Evolutionary conservation across 2,888 invertebrate species (phyloP), one percentile per base, ranked within the genome.

Genomic region (Drosophila tanythrix): DNA sequence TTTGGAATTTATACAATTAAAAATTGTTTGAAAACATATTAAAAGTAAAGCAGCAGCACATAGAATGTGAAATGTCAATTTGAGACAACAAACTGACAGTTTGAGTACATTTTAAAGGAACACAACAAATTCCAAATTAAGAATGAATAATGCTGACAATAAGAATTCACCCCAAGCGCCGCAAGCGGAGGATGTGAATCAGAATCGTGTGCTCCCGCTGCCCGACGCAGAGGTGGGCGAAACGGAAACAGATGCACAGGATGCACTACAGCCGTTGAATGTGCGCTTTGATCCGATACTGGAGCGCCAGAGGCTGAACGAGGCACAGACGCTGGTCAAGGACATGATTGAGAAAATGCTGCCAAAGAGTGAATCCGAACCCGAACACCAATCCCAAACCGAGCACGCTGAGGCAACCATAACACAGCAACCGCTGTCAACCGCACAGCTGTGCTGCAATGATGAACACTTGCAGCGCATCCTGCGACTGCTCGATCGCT

Each of bases 401-500:
- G 58, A 58, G 25, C 36, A n/a, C 0, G 0, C 15, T 4, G 33
- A 55, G 3, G 6, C 21, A 10, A 43, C 27, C 21, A 21, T 48
- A 3, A 10, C 56, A 8, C 27, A 58, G 48, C 38, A 46, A 10
- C 31, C 56, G n/a, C 18, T 13, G 1, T n/a, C 18, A 13, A 18
- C 25, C 10, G 4, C 40, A 0, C 18, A 52, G 7, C 13, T 33
- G 31, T 27, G 51, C 35, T 48, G 8, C 13, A 51, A 53, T 7
- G 75, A 78, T 3, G 66, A 71, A 13, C 82, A 81, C 18, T 63
- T 90, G 40, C 69, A 82, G 18, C 78, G 83, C 50, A 88, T 90
- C 18, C 71, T 91, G 40, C 71, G 74, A 7, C 64, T 91, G 65
- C 83, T 91, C 46, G 81, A 89, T 58, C 70, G 69, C n/a, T 89